Percentiles rank a stretch among this genome's conserved stretches.
Conservation (phyloP, 2,113 vertebrate species). For the Lasiurus borealis region DNA sequence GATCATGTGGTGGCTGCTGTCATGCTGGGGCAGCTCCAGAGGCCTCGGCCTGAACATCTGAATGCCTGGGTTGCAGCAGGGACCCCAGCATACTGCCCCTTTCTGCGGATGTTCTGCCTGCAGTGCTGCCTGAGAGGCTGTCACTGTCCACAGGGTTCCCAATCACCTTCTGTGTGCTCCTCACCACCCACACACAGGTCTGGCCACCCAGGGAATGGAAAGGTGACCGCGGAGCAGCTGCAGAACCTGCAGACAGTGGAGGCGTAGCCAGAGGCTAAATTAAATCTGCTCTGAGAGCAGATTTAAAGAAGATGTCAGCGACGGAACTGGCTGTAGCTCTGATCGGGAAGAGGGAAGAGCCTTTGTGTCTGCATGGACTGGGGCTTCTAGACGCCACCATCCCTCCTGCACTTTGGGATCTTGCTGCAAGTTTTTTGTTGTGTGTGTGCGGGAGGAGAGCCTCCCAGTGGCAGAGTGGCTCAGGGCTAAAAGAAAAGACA, state of each 20-base stretch:
- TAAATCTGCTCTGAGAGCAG: background rate
- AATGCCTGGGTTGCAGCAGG: background rate
- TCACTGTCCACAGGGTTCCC: background rate
- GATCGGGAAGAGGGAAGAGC: background rate
- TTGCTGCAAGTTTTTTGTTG: background rate
- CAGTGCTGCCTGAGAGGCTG: background rate
- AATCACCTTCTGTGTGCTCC: background rate
- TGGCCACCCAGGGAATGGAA: background rate
- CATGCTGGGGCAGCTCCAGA: background rate
- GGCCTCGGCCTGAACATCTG: background rate
- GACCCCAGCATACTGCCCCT: accelerated
- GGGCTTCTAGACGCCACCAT: constrained; percentile 38
- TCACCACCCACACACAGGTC: background rate
- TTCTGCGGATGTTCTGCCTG: background rate
- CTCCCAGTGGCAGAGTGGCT: background rate
- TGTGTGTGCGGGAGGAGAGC: background rate
- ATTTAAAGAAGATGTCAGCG: background rate
- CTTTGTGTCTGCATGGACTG: background rate
- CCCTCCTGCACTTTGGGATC: background rate
- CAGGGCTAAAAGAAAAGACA: background rate
- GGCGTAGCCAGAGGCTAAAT: constrained; percentile 27
- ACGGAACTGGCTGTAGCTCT: background rate
- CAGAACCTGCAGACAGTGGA: constrained; percentile 72
- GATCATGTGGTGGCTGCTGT: background rate
- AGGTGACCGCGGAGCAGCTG: constrained; percentile 64